These are phyloP conservation scores for Mercenaria mercenaria DNA, from an alignment of 1,140 invertebrate genomes.

Conservation along the genomic window DNA sequence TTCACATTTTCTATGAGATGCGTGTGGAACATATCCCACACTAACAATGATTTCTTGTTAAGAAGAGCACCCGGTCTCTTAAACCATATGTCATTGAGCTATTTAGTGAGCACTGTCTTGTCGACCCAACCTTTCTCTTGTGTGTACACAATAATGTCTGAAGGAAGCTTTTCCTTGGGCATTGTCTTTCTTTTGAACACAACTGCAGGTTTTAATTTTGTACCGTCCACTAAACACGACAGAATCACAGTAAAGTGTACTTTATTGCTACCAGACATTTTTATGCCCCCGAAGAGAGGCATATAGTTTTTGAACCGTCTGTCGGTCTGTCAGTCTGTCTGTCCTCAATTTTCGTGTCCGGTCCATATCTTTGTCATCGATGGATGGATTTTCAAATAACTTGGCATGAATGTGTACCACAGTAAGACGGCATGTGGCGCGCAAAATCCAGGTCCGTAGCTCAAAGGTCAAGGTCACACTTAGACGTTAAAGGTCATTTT, in stretches of 20 bases:
- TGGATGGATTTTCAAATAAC: too few relatives aligned
- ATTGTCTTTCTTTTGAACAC: slow-evolving; percentile 42
- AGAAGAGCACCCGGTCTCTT: slow-evolving; percentile 51
- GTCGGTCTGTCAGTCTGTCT: too few relatives aligned
- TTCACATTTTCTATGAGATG: slow-evolving; percentile 52
- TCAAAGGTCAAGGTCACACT: too few relatives aligned
- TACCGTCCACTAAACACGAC: slow-evolving; percentile 20
- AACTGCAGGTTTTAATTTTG: slow-evolving; percentile 32
- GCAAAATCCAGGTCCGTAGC: too few relatives aligned
- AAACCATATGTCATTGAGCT: slow-evolving; percentile 70
- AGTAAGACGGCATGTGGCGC: too few relatives aligned
- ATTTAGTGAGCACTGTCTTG: slow-evolving; percentile 62
- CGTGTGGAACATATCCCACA: slow-evolving; percentile 72
- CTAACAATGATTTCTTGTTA: slow-evolving; percentile 58
- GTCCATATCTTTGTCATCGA: too few relatives aligned
- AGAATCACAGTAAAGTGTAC: slow-evolving; percentile 74
- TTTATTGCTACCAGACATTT: slow-evolving; percentile 78
- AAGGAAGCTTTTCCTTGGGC: slow-evolving; percentile 40
- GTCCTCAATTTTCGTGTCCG: too few relatives aligned
- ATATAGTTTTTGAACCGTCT: too few relatives aligned
- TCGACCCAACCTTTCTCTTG: slow-evolving; percentile 76
- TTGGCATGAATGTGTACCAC: too few relatives aligned
- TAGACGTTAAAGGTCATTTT: too few relatives aligned
- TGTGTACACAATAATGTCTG: slow-evolving; percentile 56
- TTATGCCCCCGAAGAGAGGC: too few relatives aligned